phyloP scores from a whole-genome alignment of 1,140 invertebrate genomes.

The Campodea augens region DNA sequence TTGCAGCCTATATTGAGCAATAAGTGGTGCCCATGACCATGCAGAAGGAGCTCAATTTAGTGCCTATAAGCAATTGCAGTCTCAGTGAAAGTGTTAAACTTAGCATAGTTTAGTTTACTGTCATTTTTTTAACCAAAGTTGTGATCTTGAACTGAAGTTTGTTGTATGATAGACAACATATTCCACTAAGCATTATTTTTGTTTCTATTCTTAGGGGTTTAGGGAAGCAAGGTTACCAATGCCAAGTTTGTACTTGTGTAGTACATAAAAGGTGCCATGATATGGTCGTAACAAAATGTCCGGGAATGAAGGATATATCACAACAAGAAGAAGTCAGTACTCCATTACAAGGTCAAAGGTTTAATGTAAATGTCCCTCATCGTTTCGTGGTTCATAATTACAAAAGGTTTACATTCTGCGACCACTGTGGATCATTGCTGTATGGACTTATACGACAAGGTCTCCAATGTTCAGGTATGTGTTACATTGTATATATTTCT shows the following conservation, averaged over 20 bases:
- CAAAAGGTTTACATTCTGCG: conserved; percentile 96
- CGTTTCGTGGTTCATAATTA: conserved; percentile 83
- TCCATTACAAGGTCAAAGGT: conserved; percentile 45
- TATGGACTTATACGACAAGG: conserved; percentile 95
- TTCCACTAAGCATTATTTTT: conserved; percentile 18
- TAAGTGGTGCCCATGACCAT: too few relatives aligned
- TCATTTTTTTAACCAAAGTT: background rate
- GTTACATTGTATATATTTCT: background rate
- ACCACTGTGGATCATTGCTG: conserved; percentile 91
- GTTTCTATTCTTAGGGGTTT: conserved; percentile 73
- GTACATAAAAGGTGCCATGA: conserved; percentile 94
- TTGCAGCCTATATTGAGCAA: too few relatives aligned
- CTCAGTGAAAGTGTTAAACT: too few relatives aligned
- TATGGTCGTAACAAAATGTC: conserved; percentile 83
- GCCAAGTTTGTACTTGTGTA: conserved; percentile 98
- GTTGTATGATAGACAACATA: background rate
- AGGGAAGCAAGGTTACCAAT: conserved; percentile 99
- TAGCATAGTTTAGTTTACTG: too few relatives aligned
- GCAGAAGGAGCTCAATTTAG: too few relatives aligned
- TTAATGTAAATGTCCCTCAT: conserved; percentile 97
- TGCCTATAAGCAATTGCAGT: too few relatives aligned
- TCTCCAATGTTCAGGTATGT: conserved; percentile 81
- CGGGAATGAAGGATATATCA: conserved; percentile 57
- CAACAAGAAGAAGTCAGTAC: conserved; percentile 44
- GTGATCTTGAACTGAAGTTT: conserved; percentile 1